A percentile compares a stretch with the other conserved stretches of the same genome.
Evolutionary conservation across 2,113 vertebrate genomes (phyloP).

Genomic region (Addax nasomaculatus): DNA sequence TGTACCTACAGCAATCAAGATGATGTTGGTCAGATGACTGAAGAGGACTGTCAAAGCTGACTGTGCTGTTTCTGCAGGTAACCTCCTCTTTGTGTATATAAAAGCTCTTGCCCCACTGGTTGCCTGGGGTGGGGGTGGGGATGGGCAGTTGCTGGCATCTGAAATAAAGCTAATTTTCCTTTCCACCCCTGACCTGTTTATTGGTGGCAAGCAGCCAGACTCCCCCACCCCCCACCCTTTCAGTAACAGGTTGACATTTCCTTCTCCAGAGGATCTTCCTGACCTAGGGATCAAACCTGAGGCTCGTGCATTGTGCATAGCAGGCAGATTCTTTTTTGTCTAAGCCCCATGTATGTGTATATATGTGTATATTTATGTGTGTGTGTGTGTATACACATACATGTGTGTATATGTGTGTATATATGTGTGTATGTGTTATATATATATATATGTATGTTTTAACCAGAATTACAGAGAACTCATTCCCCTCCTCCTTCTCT

Average conservation of each 20-base stretch:
- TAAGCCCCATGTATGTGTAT: background rate
- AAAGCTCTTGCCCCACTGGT: background rate
- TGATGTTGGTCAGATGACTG: background rate
- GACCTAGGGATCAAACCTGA: background rate
- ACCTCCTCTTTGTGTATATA: background rate
- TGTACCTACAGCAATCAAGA: background rate
- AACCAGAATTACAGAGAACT: background rate
- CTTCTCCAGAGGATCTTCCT: background rate
- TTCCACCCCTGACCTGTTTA: background rate
- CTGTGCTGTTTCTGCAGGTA: background rate
- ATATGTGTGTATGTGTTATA: background rate
- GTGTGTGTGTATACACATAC: background rate
- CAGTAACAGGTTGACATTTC: background rate
- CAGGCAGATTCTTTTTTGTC: background rate
- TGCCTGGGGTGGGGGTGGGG: background rate
- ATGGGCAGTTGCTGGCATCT: background rate
- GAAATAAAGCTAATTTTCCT: background rate
- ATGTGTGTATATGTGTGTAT: no score
- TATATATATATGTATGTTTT: background rate
- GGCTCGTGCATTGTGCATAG: rapidly evolving
- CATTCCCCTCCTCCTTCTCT: background rate
- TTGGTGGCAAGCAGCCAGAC: background rate
- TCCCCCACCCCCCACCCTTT: background rate
- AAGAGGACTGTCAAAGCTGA: background rate
- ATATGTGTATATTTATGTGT: background rate